These are phyloP conservation scores for Siphamia tubifer DNA, from an alignment of 2,113 vertebrate genomes.

Conservation along the genomic window DNA sequence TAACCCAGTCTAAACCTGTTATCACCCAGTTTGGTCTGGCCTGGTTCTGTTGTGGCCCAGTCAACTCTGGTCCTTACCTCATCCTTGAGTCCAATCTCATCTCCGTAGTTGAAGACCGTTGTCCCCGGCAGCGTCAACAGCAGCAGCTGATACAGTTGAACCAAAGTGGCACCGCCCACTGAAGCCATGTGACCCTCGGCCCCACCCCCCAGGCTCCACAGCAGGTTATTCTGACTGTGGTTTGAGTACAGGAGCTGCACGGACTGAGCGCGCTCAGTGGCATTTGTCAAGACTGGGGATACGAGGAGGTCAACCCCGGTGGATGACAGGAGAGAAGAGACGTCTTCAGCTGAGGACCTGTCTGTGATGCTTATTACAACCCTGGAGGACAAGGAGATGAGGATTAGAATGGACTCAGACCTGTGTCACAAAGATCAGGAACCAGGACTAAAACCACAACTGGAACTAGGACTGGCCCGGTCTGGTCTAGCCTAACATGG, in stretches of 20 bases:
- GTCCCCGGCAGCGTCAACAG: constrained; percentile 86
- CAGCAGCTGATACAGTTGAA: constrained; percentile 80
- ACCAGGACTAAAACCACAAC: neutral
- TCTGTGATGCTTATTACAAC: constrained; percentile 72
- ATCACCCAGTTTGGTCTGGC: neutral
- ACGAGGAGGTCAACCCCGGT: constrained; percentile 76
- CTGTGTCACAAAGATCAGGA: too few species aligned
- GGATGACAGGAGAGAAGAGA: constrained; percentile 57
- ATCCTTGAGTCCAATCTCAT: constrained; percentile 83
- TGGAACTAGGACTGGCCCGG: neutral
- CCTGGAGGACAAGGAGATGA: constrained; percentile 28
- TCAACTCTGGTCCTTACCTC: constrained; percentile 58
- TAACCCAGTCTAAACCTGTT: neutral
- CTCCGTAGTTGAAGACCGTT: constrained; percentile 84
- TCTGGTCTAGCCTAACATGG: too few species aligned
- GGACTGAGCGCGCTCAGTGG: neutral
- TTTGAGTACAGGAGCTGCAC: constrained; percentile 50
- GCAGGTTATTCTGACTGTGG: constrained; percentile 54
- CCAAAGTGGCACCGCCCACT: constrained; percentile 34
- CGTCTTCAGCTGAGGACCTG: constrained; percentile 3
- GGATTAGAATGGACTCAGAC: neutral
- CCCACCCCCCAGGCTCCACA: constrained; percentile 73
- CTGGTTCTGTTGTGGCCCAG: neutral
- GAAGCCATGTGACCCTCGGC: constrained; percentile 72
- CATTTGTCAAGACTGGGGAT: constrained; percentile 53